These are phyloP conservation scores for Lepus americanus DNA, from an alignment of 2,113 vertebrate species.

Conservation along the genomic window DNA sequence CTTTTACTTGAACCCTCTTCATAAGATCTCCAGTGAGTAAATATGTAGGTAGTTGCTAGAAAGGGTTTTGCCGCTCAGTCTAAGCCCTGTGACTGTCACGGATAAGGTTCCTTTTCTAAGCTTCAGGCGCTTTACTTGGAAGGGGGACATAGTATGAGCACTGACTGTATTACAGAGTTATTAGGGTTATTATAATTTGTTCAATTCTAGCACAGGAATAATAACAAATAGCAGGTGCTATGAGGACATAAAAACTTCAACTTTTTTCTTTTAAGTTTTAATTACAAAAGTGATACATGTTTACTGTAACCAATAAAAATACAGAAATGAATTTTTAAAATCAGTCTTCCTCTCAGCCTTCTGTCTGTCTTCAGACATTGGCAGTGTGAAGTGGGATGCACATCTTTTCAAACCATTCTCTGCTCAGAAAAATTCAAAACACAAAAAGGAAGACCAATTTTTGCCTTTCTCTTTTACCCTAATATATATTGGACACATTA, in stretches of 20 bases:
- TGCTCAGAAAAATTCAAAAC: not conserved
- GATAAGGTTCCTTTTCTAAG: not conserved
- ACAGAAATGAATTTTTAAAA: slow-evolving; percentile 30
- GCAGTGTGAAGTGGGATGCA: not conserved
- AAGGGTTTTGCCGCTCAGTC: not conserved
- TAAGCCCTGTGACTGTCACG: no score
- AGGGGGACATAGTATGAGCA: not conserved
- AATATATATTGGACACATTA: not conserved
- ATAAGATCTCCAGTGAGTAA: not conserved
- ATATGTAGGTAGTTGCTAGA: not conserved
- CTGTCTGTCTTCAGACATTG: not conserved
- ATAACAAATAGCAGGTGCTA: slow-evolving; percentile 1
- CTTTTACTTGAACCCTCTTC: not conserved
- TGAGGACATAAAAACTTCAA: slow-evolving; percentile 46
- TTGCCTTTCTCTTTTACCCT: not conserved
- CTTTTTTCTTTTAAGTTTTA: slow-evolving; percentile 54
- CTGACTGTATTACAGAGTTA: not conserved
- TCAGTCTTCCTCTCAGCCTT: not conserved
- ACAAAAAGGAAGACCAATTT: not conserved
- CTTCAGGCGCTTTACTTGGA: not conserved
- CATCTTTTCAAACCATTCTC: not conserved
- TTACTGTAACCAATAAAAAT: slow-evolving; percentile 49
- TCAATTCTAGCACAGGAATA: slow-evolving; percentile 14
- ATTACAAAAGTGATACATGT: slow-evolving; percentile 36
- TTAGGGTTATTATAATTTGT: slow-evolving; percentile 30